These are phyloP conservation scores for Prionailurus bengalensis DNA, from an alignment of 2,113 vertebrate genomes.

Conservation along the genomic window DNA sequence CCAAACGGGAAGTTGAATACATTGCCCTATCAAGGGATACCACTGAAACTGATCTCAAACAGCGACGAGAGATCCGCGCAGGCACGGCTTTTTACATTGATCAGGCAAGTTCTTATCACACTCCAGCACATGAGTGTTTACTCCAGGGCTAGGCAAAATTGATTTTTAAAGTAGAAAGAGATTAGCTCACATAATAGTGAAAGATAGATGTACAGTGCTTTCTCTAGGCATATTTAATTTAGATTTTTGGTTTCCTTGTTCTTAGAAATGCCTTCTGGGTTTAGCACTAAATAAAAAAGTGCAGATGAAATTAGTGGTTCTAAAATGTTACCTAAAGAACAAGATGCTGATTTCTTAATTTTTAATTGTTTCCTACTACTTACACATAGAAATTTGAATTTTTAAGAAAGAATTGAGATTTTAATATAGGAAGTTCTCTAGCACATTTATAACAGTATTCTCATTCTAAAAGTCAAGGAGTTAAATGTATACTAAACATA, in stretches of 20 bases:
- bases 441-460: conserved; percentile 9
- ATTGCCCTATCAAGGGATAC: conserved; percentile 96
- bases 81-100: conserved; percentile 98
- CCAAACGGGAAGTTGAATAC: conserved; percentile 96
- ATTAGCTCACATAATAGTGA: conserved; percentile 14
- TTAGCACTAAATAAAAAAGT: neutral
- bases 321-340: neutral
- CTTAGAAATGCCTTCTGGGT: neutral
- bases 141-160: neutral
- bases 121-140: neutral
- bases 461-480: neutral
- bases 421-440: conserved; percentile 33
- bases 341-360: conserved; percentile 3
- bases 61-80: conserved; percentile 95
- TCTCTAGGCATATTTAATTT: conserved; percentile 52
- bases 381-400: conserved; percentile 34
- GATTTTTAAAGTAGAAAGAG: conserved; percentile 51
- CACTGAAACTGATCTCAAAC: conserved; percentile 98
- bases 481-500: neutral
- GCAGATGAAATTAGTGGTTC: neutral
- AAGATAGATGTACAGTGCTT: neutral
- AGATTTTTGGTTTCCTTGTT: conserved; percentile 18
- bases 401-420: neutral
- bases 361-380: neutral
- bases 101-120: conserved; percentile 90